Evolutionary conservation across 2,888 invertebrate species (phyloP).

Genomic region (Caenorhabditis panamensis): DNA sequence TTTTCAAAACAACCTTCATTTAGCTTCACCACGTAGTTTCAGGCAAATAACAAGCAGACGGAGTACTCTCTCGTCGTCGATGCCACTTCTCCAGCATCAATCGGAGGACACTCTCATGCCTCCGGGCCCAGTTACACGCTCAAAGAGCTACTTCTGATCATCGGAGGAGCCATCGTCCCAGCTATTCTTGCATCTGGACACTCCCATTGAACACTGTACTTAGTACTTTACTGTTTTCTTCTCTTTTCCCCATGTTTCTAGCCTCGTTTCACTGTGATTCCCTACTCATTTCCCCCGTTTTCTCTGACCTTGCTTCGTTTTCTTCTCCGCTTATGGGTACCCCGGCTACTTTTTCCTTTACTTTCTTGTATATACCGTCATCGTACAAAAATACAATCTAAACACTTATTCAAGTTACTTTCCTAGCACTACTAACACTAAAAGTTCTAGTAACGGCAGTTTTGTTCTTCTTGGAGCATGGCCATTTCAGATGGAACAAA

Average conservation of each 20-base stretch:
- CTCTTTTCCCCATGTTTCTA: slow-evolving; percentile 16
- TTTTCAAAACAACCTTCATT: slow-evolving; percentile 7
- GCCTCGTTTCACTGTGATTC: slow-evolving; percentile 32
- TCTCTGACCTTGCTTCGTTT: slow-evolving; percentile 22
- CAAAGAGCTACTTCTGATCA: slow-evolving; percentile 89
- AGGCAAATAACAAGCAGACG: slow-evolving; percentile 57
- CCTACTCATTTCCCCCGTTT: slow-evolving; percentile 6
- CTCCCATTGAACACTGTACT: slow-evolving; percentile 85
- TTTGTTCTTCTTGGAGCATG: neutral
- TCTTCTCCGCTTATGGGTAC: slow-evolving; percentile 55
- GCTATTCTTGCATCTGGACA: slow-evolving; percentile 93
- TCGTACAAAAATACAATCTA: neutral
- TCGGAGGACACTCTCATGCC: slow-evolving; percentile 56
- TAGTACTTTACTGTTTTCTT: slow-evolving; percentile 13
- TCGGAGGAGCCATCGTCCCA: slow-evolving; percentile 91
- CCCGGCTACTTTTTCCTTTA: slow-evolving; percentile 27
- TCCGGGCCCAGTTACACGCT: slow-evolving; percentile 85
- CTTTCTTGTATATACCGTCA: neutral
- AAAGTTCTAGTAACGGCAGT: slow-evolving; percentile 4
- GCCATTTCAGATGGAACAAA: slow-evolving; percentile 7
- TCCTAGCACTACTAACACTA: no score
- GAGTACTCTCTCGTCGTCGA: slow-evolving; percentile 58
- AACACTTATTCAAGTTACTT: neutral
- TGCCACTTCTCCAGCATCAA: slow-evolving; percentile 53
- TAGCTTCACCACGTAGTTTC: neutral